Base-by-base conservation (phyloP, 1,140 invertebrate species). In the Anoplophora glabripennis region DNA sequence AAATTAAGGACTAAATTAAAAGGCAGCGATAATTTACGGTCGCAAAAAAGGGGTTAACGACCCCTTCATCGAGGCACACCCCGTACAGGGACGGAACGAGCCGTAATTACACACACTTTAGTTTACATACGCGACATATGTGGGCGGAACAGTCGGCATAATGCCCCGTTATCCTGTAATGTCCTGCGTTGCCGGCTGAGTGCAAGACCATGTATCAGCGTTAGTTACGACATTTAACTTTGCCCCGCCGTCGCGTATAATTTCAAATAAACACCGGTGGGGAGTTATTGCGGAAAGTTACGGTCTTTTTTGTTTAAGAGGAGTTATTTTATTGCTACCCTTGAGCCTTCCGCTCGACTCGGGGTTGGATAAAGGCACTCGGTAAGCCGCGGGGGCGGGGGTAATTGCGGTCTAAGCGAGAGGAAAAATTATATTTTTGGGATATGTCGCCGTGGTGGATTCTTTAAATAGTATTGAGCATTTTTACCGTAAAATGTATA, bases 151-250 rank as follows among this genome's bases (percentile, higher is more conserved):
- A 28, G 21, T 28, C 15, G 52, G 38, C 33, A 9, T 33, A 21
- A 53, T 42, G 18, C n/a, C 28, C 4, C 33, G 49, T 18, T 53
- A 53, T 38, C 15, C 52, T 34, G 37, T 53, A 53, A 53, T 53
- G 52, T 53, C 52, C 52, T 53, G 52, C n/a, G 52, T n/a, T 3
- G 52, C 35, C 35, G 42, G 35, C 52, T 53, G 45, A 53, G 52
- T 53, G 52, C 52, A 53, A 53, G 52, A 53, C 38, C 52, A 53
- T 53, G 52, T 53, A 53, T 53, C 52, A 53, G 35, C 52, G 52
- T 53, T 53, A 53, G 52, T 53, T 53, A 53, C 38, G 52, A 53
- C 52, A 41, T 53, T 53, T 53, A 53, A 53, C 52, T 53, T n/a
- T 41, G 52, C 52, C 45, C 42, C 37, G 45, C 52, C 38, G 52